Evolutionary conservation across 2,797 vertebrate genomes (phyloP).

Genomic region (Monodelphis domestica): DNA sequence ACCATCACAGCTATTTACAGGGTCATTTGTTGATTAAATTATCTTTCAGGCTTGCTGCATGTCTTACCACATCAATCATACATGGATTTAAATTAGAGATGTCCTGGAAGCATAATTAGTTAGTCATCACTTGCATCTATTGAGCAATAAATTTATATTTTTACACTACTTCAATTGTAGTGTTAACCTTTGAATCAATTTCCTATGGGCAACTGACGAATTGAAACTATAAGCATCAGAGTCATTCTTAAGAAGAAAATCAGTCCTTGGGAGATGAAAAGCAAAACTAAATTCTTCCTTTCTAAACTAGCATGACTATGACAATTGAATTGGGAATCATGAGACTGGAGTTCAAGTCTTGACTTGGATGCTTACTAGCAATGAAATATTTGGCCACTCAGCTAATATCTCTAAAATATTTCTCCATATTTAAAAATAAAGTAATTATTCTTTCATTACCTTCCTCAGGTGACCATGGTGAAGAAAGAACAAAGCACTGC

Average conservation of each 20-base stretch:
- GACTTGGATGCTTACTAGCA: background rate
- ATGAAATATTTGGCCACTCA: background rate
- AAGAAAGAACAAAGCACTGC: background rate
- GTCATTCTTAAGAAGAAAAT: slow-evolving; percentile 61
- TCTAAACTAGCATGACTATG: background rate
- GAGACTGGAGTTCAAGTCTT: too few species aligned
- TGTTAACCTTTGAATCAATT: slow-evolving; percentile 78
- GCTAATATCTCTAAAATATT: background rate
- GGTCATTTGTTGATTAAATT: slow-evolving; percentile 82
- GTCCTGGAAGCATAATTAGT: slow-evolving; percentile 79
- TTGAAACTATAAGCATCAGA: slow-evolving; percentile 72
- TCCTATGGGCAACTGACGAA: slow-evolving; percentile 69
- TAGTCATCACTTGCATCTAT: slow-evolving; percentile 65
- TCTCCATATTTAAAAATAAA: background rate
- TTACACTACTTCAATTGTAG: slow-evolving; percentile 73
- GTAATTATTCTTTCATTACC: background rate
- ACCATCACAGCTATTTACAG: slow-evolving; percentile 69
- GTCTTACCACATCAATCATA: slow-evolving; percentile 78
- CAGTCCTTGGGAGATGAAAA: slow-evolving; percentile 57
- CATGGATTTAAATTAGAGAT: slow-evolving; percentile 78
- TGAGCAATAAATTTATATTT: slow-evolving; percentile 80
- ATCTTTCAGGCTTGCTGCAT: slow-evolving; percentile 73
- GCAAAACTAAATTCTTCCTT: slow-evolving; percentile 53
- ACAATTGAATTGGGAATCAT: background rate
- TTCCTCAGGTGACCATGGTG: background rate